A percentile compares a stretch with the other conserved stretches of the same genome.
Evolutionary conservation across 92 coral and sea anemone genomes (phyloP).

Genomic region (Zoanthus solanderi): DNA sequence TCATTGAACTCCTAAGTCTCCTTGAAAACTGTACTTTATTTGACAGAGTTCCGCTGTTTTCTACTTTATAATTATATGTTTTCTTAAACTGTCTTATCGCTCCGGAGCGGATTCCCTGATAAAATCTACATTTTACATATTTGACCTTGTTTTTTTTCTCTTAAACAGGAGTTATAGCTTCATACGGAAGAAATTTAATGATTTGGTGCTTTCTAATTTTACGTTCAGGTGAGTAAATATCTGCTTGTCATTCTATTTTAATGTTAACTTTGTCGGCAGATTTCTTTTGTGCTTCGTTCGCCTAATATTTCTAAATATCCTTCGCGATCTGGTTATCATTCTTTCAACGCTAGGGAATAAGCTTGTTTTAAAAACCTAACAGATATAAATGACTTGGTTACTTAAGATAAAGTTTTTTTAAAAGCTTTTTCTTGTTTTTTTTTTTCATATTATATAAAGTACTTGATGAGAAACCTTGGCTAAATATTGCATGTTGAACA

Average conservation of each 20-base stretch:
- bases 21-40: neutral
- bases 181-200: constrained; percentile 9
- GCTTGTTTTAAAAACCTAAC: neutral
- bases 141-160: neutral
- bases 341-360: neutral
- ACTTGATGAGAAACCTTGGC: neutral
- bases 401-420: neutral
- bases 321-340: neutral
- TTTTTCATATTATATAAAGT: neutral
- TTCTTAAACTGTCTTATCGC: neutral
- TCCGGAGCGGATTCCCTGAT: neutral
- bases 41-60: neutral
- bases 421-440: neutral
- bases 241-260: constrained; percentile 17
- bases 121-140: neutral
- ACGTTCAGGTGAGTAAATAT: constrained; percentile 16
- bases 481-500: constrained; percentile 33
- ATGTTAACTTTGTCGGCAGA: neutral
- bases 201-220: constrained; percentile 1
- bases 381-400: neutral
- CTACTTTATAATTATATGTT: no score
- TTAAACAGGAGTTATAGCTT: constrained; percentile 5
- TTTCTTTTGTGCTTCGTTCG: constrained; percentile 1
- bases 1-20: neutral
- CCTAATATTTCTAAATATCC: neutral